phyloP scores from a whole-genome alignment of 2,113 vertebrate species.

The Zosterops hypoxanthus region DNA sequence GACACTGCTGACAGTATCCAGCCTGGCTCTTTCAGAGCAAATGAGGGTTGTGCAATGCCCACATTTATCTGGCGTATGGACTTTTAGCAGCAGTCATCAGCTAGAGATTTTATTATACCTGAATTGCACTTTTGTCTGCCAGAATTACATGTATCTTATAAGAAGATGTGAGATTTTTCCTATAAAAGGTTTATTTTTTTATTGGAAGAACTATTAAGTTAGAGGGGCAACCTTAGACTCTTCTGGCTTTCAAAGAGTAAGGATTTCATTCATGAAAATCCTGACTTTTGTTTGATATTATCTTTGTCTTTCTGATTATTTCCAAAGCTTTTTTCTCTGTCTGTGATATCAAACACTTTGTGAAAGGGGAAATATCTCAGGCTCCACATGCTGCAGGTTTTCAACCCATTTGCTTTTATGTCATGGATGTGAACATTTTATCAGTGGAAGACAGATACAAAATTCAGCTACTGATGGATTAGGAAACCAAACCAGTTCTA shows the following conservation, averaged over 20 bases:
- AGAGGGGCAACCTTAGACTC: neutral
- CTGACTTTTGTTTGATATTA: constrained; percentile 6
- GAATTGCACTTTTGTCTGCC: neutral
- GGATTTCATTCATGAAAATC: constrained; percentile 27
- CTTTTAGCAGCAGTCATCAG: neutral
- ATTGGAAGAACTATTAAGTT: neutral
- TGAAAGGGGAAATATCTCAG: constrained; percentile 29
- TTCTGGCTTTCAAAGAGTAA: neutral
- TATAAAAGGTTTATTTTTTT: neutral
- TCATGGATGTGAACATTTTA: constrained; percentile 11
- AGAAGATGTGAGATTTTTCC: neutral
- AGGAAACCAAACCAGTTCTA: neutral
- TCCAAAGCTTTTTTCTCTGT: neutral
- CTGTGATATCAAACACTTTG: neutral
- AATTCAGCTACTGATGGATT: constrained; percentile 31
- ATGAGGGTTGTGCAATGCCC: neutral
- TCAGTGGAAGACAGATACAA: constrained; percentile 37
- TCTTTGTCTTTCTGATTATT: constrained; percentile 40
- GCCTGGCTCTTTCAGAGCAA: neutral
- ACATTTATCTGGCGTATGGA: rapidly evolving
- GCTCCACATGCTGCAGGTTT: neutral
- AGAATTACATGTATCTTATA: neutral
- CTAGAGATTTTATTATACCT: neutral
- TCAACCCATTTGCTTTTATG: constrained; percentile 38
- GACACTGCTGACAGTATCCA: neutral